phyloP scores from a whole-genome alignment of 1,140 invertebrate species.

The Halictus rubicundus region DNA sequence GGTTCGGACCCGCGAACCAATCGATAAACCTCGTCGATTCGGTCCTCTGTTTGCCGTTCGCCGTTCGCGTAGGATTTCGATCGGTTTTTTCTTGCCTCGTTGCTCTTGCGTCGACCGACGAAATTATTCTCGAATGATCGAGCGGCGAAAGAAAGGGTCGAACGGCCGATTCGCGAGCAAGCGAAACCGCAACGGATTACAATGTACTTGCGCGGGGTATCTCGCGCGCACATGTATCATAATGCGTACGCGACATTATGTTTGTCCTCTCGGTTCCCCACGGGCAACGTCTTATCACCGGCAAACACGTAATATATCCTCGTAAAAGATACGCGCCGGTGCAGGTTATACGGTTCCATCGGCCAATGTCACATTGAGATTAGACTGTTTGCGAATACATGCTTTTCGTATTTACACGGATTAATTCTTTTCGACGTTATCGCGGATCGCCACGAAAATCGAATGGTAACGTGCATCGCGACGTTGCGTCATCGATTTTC shows the following conservation, averaged over 20 bases:
- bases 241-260: not conserved
- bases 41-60: too few relatives aligned
- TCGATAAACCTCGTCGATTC: not conserved
- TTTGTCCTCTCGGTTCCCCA: constrained; percentile 9
- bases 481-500: constrained; percentile 31
- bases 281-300: constrained; percentile 51
- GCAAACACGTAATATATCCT: constrained; percentile 53
- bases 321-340: constrained; percentile 44
- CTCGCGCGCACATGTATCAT: too few relatives aligned
- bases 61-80: too few relatives aligned
- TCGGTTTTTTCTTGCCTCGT: too few relatives aligned
- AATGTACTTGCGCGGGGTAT: not conserved
- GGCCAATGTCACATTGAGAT: constrained; percentile 75
- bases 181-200: constrained; percentile 12
- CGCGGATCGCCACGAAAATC: constrained; percentile 43
- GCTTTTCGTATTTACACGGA: constrained; percentile 69
- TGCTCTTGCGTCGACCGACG: too few relatives aligned
- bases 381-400: constrained; percentile 72
- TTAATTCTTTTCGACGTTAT: constrained; percentile 64
- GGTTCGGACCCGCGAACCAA: not conserved
- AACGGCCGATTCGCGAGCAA: too few relatives aligned
- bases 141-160: too few relatives aligned
- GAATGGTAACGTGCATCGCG: constrained; percentile 2
- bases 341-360: constrained; percentile 42
- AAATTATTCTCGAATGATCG: too few relatives aligned